phyloP scores from a whole-genome alignment of 2,888 invertebrate species.

The Brachypalpus laphriformis region DNA sequence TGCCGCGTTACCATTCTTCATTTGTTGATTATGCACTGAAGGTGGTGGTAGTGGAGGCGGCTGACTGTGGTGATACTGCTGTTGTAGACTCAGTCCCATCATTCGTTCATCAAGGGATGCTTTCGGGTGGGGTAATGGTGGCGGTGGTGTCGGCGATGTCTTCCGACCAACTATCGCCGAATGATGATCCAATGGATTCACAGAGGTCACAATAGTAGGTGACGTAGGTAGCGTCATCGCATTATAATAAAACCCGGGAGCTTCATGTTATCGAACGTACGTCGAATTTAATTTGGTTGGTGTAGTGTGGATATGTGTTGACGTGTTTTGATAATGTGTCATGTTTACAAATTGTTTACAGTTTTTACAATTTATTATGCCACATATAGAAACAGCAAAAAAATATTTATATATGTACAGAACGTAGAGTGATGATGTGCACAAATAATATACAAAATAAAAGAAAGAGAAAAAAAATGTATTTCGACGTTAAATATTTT shows the following conservation, averaged over 20 bases:
- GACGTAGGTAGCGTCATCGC: constrained; percentile 77
- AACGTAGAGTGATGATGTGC: constrained; percentile 79
- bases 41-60: constrained; percentile 45
- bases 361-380: constrained; percentile 37
- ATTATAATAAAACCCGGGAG: constrained; percentile 74
- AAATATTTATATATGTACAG: constrained; percentile 32
- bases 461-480: neutral
- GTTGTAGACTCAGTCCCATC: constrained; percentile 77
- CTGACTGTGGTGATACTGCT: constrained; percentile 76
- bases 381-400: constrained; percentile 27
- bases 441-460: constrained; percentile 54
- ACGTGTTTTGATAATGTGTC: constrained; percentile 23
- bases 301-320: constrained; percentile 18
- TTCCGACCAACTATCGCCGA: constrained; percentile 43
- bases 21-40: constrained; percentile 60
- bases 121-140: constrained; percentile 73
- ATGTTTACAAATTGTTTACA: constrained; percentile 6
- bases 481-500: constrained; percentile 26
- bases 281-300: neutral
- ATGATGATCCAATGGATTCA: constrained; percentile 46
- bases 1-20: constrained; percentile 48
- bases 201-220: constrained; percentile 33
- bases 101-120: constrained; percentile 78
- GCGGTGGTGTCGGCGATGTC: constrained; percentile 76
- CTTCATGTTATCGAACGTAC: constrained; percentile 24